A percentile compares a stretch with the other conserved stretches of the same genome.
phyloP scores from a whole-genome alignment of 2,888 invertebrate species.

The Beris morrisii region DNA sequence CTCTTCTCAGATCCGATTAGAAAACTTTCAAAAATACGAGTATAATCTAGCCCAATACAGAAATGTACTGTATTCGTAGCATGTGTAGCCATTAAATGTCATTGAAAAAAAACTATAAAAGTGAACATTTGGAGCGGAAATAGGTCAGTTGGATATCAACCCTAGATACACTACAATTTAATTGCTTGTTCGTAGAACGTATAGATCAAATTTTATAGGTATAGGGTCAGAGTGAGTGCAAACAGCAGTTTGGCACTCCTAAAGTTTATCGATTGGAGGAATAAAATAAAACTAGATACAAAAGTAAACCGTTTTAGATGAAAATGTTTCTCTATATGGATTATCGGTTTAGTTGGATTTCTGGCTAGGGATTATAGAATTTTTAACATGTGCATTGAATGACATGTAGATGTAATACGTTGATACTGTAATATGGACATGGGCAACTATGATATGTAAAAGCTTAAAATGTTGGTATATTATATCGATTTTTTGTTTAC shows the following conservation, averaged over 20 bases:
- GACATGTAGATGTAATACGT: background rate
- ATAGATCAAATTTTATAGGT: no score
- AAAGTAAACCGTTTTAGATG: background rate
- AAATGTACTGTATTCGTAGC: no score
- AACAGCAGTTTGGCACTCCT: conserved; percentile 22
- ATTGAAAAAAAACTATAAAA: background rate
- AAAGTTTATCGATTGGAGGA: conserved; percentile 27
- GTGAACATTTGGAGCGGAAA: conserved; percentile 2
- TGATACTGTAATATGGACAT: background rate
- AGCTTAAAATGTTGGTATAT: no score
- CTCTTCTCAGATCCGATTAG: no score
- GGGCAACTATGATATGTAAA: background rate
- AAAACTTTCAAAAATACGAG: no score
- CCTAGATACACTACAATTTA: conserved; percentile 5
- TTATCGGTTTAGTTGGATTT: background rate
- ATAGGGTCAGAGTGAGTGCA: conserved; percentile 1
- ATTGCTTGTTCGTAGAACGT: background rate
- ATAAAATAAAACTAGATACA: background rate
- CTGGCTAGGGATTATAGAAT: background rate
- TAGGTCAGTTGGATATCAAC: conserved; percentile 6
- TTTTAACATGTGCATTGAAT: background rate
- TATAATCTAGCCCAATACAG: no score
- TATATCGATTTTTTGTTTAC: no score
- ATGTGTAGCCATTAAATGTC: no score
- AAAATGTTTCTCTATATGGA: background rate